These are phyloP conservation scores for Sarcophaga variegata DNA, from an alignment of 2,888 invertebrate genomes.

Conservation along the genomic window DNA sequence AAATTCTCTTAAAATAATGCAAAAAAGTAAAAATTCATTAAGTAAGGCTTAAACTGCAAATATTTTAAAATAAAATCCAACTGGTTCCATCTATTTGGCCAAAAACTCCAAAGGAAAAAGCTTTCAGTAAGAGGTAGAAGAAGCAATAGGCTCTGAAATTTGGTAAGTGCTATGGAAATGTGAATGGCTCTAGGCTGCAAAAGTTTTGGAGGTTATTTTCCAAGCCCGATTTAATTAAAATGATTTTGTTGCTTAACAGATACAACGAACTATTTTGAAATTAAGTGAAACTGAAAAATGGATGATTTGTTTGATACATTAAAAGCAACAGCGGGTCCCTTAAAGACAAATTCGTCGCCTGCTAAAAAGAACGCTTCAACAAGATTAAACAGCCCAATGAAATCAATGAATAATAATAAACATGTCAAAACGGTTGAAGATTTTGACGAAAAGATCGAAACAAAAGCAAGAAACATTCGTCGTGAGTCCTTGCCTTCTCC, in stretches of 20 bases:
- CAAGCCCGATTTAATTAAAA: neutral
- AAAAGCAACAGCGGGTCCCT: conserved; percentile 56
- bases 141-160: conserved; percentile 11
- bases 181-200: neutral
- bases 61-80: no score
- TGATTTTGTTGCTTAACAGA: neutral
- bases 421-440: conserved; percentile 9
- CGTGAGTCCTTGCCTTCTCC: conserved; percentile 71
- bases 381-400: neutral
- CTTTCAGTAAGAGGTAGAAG: conserved; percentile 38
- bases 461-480: conserved; percentile 29
- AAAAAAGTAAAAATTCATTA: neutral
- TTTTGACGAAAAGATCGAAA: conserved; percentile 45
- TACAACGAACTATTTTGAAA: neutral
- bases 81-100: neutral
- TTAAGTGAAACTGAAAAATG: conserved; percentile 50
- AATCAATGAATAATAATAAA: neutral
- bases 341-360: conserved; percentile 25
- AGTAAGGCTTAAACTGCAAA: no score
- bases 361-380: conserved; percentile 11
- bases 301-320: conserved; percentile 71
- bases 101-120: neutral
- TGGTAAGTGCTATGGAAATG: conserved; percentile 35
- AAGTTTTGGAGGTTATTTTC: conserved; percentile 56
- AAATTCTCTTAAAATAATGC: neutral